Base-by-base conservation (phyloP, 1,140 invertebrate species). In the Drosophila nasuta region DNA sequence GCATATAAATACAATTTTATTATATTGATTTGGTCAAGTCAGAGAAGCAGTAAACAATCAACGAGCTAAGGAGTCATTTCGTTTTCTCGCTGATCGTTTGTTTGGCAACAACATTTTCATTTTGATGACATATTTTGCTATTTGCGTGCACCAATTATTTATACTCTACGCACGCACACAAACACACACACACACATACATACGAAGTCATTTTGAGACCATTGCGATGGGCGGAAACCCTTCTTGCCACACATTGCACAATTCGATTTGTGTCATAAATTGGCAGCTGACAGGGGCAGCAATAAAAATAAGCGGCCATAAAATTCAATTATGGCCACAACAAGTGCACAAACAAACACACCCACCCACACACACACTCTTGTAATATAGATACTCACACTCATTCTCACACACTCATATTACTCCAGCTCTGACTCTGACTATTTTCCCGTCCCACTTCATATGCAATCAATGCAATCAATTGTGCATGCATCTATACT, bases 251-350 rank as follows among this genome's bases (percentile, higher is more conserved):
- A 49, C 52, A 48, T 41, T 57, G 38, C 62, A 76, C 74, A 56
- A 68, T 87, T 88, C 83, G 79, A 87, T 87, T 88, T 87, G 74
- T 89, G 80, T 72, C 80, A 83, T 88, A 88, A 83, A 88, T 89
- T 88, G 85, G 73, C 83, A 83, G 65, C 77, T 78, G 85, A 78
- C 73, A 49, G 79, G 15, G 65, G 30, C 33, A 57, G 77, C 77
- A 89, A 88, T 89, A 88, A 88, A 88, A 88, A 89, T 88, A 88
- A 89, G 85, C 85, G 85, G 74, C 77, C 80, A 88, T 88, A 88
- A 88, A 88, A 88, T 88, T 88, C 85, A 88, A 88, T 88, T 88
- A 88, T 88, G 59, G 77, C 83, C 85, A 88, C 83, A 88, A 88
- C 81, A 88, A 83, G 80, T 88, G 85, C 85, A 89, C 73, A 83